These are phyloP conservation scores for Limnephilus auricula DNA, from an alignment of 2,888 invertebrate genomes.

Conservation along the genomic window DNA sequence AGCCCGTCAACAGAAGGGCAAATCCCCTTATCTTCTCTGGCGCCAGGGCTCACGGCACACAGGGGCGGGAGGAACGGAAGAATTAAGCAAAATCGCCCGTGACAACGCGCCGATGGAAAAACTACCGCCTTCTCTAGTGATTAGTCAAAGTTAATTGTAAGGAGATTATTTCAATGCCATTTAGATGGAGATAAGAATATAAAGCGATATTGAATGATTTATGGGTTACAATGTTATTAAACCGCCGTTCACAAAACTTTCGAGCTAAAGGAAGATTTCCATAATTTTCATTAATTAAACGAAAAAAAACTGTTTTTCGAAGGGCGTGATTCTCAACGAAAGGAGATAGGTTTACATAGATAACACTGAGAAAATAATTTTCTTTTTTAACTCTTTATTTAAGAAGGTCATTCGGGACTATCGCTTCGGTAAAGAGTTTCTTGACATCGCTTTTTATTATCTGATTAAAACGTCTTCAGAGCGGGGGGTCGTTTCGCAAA, in stretches of 20 bases:
- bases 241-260: not conserved
- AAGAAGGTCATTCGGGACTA: not conserved
- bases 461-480: not conserved
- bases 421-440: not conserved
- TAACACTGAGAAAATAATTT: not conserved
- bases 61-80: not conserved
- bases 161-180: not conserved
- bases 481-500: not conserved
- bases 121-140: not conserved
- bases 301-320: too few relatives aligned
- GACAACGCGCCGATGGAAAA: slow-evolving; percentile 4
- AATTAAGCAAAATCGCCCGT: slow-evolving; percentile 31
- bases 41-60: not conserved
- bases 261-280: not conserved
- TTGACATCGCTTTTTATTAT: not conserved
- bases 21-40: slow-evolving; percentile 50
- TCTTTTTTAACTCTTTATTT: not conserved
- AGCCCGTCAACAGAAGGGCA: slow-evolving; percentile 55
- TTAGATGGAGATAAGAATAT: not conserved
- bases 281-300: not conserved
- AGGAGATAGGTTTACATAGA: not conserved
- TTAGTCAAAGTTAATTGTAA: slow-evolving; percentile 2
- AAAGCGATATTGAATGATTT: not conserved
- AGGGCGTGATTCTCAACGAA: not conserved
- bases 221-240: not conserved